These are phyloP conservation scores for Nerophis lumbriciformis DNA, from an alignment of 2,113 vertebrate genomes.

Conservation along the genomic window DNA sequence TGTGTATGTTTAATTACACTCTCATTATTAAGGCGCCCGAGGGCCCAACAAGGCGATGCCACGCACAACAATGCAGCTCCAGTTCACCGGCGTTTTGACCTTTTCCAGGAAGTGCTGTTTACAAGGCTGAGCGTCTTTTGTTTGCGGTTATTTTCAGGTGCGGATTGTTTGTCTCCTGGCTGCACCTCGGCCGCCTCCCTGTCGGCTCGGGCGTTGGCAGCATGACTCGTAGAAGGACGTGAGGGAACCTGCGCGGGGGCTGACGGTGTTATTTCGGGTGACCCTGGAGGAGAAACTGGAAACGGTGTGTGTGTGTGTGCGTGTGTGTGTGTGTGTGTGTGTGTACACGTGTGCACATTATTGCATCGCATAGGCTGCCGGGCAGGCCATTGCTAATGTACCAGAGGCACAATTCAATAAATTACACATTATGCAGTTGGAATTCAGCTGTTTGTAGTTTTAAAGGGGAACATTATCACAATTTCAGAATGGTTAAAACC, in stretches of 20 bases:
- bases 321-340: no score
- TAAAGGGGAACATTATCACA: no score
- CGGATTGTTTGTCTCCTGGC: slow-evolving; percentile 45
- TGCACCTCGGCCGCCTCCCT: slow-evolving; percentile 17
- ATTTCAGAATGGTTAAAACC: no score
- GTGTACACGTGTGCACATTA: no score
- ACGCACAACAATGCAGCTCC: slow-evolving; percentile 3
- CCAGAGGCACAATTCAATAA: no score
- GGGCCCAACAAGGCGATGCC: not conserved
- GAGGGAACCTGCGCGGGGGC: slow-evolving; percentile 29
- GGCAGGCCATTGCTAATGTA: no score
- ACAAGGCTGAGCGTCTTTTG: slow-evolving; percentile 34
- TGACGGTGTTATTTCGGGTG: slow-evolving; percentile 58
- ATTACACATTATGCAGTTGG: no score
- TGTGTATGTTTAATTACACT: not conserved
- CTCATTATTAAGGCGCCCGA: not conserved
- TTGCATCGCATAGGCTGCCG: no score
- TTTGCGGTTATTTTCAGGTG: slow-evolving; percentile 57
- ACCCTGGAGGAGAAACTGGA: slow-evolving; percentile 36
- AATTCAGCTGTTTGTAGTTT: no score
- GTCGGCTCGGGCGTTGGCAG: slow-evolving; percentile 62
- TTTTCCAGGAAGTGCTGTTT: slow-evolving; percentile 33
- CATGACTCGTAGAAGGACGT: slow-evolving; percentile 53
- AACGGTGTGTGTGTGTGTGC: slow-evolving; percentile 26
- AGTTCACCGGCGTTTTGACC: slow-evolving; percentile 23